These are phyloP conservation scores for Melanotaenia nigrans DNA, from an alignment of 2,797 vertebrate genomes.

Conservation along the genomic window DNA sequence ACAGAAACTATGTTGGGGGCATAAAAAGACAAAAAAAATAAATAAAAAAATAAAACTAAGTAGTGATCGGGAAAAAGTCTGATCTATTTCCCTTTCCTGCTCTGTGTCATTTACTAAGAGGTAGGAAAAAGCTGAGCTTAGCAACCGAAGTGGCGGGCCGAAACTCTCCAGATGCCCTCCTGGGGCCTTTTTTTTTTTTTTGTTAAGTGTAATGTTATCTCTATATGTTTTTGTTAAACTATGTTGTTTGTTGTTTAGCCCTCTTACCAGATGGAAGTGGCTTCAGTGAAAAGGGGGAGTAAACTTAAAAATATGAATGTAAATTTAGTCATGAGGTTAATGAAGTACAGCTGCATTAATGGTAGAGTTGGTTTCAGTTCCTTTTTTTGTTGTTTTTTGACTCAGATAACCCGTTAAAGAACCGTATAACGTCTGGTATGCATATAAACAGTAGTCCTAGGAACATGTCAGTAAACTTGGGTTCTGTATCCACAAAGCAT, in stretches of 20 bases:
- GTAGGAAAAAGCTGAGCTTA: slow-evolving; percentile 72
- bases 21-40: slow-evolving; percentile 39
- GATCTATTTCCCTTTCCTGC: slow-evolving; percentile 60
- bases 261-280: slow-evolving; percentile 78
- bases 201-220: slow-evolving; percentile 74
- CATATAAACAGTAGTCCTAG: slow-evolving; percentile 89
- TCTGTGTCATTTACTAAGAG: slow-evolving; percentile 70
- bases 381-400: slow-evolving; percentile 70
- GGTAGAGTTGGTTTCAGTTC: slow-evolving; percentile 82
- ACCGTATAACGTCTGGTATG: slow-evolving; percentile 85
- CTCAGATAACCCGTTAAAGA: slow-evolving; percentile 85
- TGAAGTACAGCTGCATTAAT: slow-evolving; percentile 84
- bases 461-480: slow-evolving; percentile 86
- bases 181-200: slow-evolving; percentile 71
- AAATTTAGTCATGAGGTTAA: slow-evolving; percentile 86
- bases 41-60: slow-evolving; percentile 15
- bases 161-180: slow-evolving; percentile 72
- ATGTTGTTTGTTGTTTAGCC: slow-evolving; percentile 81
- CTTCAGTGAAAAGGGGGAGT: slow-evolving; percentile 76
- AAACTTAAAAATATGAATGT: slow-evolving; percentile 87
- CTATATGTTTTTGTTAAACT: slow-evolving; percentile 78
- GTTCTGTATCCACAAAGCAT: slow-evolving; percentile 87
- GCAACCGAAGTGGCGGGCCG: slow-evolving; percentile 71
- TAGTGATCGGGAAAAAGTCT: slow-evolving; percentile 54
- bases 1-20: slow-evolving; percentile 46